Evolutionary conservation across 2,113 vertebrate genomes (phyloP).

Genomic region (Grammomys surdaster): DNA sequence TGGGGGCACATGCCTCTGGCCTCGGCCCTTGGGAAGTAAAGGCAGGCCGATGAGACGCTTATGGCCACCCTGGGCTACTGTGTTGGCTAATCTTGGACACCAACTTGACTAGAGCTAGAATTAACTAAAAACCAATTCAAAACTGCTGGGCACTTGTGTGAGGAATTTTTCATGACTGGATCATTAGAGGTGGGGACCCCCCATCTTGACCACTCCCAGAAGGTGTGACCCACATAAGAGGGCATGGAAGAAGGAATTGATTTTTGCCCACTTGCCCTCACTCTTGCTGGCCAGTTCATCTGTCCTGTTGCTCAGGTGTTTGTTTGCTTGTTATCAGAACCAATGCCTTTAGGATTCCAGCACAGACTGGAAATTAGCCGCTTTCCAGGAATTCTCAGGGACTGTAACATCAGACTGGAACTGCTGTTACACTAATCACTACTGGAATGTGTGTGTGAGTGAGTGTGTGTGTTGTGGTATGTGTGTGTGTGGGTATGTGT

Average conservation of each 20-base stretch:
- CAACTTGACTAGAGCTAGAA: background rate
- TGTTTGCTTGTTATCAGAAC: background rate
- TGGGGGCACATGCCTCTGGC: background rate
- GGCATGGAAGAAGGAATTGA: background rate
- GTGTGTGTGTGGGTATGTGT: background rate
- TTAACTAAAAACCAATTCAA: background rate
- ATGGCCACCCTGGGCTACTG: background rate
- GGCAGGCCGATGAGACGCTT: background rate
- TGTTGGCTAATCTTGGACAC: background rate
- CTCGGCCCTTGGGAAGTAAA: background rate
- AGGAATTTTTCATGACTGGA: background rate
- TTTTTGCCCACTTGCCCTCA: background rate
- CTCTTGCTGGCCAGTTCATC: background rate
- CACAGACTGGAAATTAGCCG: background rate
- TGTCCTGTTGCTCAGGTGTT: background rate
- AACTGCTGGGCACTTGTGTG: background rate
- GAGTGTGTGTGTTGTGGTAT: background rate
- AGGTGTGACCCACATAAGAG: background rate
- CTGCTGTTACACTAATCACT: background rate
- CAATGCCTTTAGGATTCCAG: background rate
- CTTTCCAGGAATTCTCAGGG: background rate
- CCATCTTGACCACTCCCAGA: background rate
- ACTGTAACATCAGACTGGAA: background rate
- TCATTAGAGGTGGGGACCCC: background rate
- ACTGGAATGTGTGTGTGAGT: background rate